Conservation (phyloP, 2,797 vertebrate species). For the Ctenochaetus hawaiiensis region DNA sequence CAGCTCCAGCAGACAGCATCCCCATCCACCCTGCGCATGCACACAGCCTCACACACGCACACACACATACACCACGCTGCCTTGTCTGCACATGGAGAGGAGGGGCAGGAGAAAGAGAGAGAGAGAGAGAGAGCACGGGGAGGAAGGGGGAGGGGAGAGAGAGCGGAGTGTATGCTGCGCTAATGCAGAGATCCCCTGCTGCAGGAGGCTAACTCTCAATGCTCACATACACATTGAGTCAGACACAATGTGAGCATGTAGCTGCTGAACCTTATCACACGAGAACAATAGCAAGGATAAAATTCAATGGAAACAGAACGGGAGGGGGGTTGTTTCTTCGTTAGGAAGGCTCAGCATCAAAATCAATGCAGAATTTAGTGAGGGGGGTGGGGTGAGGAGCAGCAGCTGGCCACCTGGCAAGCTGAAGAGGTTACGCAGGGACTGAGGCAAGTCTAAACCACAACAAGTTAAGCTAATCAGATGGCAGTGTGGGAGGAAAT, state of each 20-base stretch:
- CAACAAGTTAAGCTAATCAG: constrained; percentile 42
- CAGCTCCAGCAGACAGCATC: constrained; percentile 84
- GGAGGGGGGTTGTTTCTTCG: constrained; percentile 13
- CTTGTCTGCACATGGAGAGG: constrained; percentile 86
- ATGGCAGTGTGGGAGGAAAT: constrained; percentile 21
- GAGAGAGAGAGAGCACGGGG: constrained; percentile 47
- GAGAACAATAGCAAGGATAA: constrained; percentile 41
- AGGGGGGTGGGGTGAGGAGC: constrained; percentile 46
- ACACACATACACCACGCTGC: constrained; percentile 69
- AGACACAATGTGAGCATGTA: constrained; percentile 17
- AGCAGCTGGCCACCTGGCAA: constrained; percentile 63
- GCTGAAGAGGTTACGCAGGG: constrained; percentile 33
- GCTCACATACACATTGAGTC: constrained; percentile 50
- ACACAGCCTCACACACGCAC: constrained; percentile 62
- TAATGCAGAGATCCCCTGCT: constrained; percentile 83
- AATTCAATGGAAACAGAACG: constrained; percentile 18
- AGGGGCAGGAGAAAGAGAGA: constrained; percentile 79
- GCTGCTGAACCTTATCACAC: constrained; percentile 2
- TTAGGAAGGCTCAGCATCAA: constrained; percentile 21
- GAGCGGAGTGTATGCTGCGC: constrained; percentile 63
- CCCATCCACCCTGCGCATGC: constrained; percentile 82
- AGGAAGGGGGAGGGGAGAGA: constrained; percentile 65
- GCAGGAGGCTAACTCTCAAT: constrained; percentile 72
- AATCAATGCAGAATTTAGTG: constrained; percentile 62
- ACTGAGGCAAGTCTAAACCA: constrained; percentile 48